Conservation (phyloP, 2,113 vertebrate genomes). For the Halichoeres trimaculatus region DNA sequence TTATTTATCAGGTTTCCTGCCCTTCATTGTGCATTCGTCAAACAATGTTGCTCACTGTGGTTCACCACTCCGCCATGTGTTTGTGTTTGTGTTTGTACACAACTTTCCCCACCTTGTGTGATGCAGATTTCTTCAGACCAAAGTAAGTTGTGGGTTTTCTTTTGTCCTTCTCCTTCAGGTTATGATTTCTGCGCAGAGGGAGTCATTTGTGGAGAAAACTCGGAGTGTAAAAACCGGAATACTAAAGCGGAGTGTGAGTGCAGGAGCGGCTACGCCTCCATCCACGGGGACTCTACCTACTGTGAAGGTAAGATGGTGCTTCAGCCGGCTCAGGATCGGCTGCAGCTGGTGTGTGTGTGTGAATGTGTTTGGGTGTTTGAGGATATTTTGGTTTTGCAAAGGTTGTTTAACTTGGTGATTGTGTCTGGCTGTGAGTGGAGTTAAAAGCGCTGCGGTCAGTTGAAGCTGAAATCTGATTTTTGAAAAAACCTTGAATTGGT, state of each 20-base stretch:
- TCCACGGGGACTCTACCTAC: slow-evolving; percentile 90
- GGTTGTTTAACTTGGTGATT: slow-evolving; percentile 1
- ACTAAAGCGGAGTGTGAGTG: slow-evolving; percentile 94
- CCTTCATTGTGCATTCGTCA: not conserved
- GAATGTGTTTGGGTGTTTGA: not conserved
- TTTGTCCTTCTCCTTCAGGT: slow-evolving; percentile 82
- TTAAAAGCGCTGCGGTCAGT: no score
- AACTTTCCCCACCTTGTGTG: slow-evolving; percentile 23
- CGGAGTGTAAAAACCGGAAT: slow-evolving; percentile 93
- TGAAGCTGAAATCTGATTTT: no score
- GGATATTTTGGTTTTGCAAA: no score
- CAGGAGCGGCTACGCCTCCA: slow-evolving; percentile 89
- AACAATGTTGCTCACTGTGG: no score
- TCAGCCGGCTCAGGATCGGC: slow-evolving; percentile 10
- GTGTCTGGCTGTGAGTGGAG: not conserved
- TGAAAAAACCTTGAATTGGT: no score
- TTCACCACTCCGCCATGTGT: no score
- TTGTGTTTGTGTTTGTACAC: not conserved
- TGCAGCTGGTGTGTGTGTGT: no score
- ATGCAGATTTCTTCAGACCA: slow-evolving; percentile 44
- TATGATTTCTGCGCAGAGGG: slow-evolving; percentile 96
- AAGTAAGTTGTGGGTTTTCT: slow-evolving; percentile 35
- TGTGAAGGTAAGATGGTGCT: slow-evolving; percentile 90
- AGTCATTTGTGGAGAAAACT: slow-evolving; percentile 93
- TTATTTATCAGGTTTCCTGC: not conserved